Evolutionary conservation across 2,888 invertebrate species (phyloP).

Genomic region (Tachystola acroxantha): DNA sequence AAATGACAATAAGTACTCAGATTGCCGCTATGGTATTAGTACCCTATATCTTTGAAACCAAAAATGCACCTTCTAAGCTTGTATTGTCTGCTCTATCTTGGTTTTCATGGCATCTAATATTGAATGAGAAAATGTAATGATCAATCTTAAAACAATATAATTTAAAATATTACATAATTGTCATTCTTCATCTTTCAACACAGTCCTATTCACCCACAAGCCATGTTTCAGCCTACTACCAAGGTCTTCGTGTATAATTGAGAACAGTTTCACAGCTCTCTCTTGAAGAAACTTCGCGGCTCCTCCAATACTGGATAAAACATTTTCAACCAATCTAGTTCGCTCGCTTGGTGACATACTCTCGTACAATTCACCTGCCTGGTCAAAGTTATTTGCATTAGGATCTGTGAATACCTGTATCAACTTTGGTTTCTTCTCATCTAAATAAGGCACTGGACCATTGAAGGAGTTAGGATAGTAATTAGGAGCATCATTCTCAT

Average conservation of each 20-base stretch:
- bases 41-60: too few relatives aligned
- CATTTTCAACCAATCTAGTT: slow-evolving; percentile 84
- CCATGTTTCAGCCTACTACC: slow-evolving; percentile 62
- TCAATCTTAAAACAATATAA: too few relatives aligned
- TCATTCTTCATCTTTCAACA: too few relatives aligned
- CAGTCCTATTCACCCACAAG: slow-evolving; percentile 6
- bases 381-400: slow-evolving; percentile 1
- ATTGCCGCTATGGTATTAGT: too few relatives aligned
- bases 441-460: slow-evolving; percentile 33
- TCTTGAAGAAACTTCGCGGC: slow-evolving; percentile 78
- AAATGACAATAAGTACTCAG: too few relatives aligned
- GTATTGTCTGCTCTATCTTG: too few relatives aligned
- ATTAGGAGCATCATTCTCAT: slow-evolving; percentile 28
- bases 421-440: slow-evolving; percentile 18
- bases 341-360: slow-evolving; percentile 81
- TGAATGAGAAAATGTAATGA: too few relatives aligned
- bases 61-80: too few relatives aligned
- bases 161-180: too few relatives aligned
- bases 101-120: too few relatives aligned
- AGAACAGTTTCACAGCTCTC: slow-evolving; percentile 84
- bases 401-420: neutral
- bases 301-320: slow-evolving; percentile 83
- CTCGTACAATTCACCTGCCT: neutral
- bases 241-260: slow-evolving; percentile 84
- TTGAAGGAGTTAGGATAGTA: slow-evolving; percentile 37